phyloP scores from a whole-genome alignment of 2,797 vertebrate species.

The Tympanoctomys barrerae region DNA sequence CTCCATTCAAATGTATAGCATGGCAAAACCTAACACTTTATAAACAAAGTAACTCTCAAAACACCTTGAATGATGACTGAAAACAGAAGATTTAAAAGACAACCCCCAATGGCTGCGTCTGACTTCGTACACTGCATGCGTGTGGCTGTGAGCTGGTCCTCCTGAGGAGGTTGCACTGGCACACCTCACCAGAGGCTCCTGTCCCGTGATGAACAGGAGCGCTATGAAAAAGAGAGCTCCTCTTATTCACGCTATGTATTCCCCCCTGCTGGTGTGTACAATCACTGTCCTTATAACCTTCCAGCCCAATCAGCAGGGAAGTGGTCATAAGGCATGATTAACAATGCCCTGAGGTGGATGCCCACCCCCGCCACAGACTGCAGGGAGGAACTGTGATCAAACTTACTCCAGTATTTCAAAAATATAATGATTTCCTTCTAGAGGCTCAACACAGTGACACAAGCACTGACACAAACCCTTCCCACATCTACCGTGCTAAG shows the following conservation, averaged over 20 bases:
- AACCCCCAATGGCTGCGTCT: not conserved
- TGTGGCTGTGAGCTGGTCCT: not conserved
- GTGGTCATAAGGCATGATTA: constrained; percentile 72
- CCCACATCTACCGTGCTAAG: not conserved
- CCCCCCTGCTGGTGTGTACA: constrained; percentile 9
- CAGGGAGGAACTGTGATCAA: constrained; percentile 58
- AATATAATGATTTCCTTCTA: constrained; percentile 61
- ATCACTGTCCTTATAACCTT: constrained; percentile 35
- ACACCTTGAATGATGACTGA: not conserved
- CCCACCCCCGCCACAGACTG: not conserved
- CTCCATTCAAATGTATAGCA: not conserved
- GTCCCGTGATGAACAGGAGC: not conserved
- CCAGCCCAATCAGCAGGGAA: constrained; percentile 58
- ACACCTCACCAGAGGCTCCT: constrained; percentile 3
- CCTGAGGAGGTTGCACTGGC: not conserved
- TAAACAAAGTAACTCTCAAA: not conserved
- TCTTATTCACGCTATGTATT: not conserved
- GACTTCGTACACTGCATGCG: not conserved
- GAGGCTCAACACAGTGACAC: not conserved
- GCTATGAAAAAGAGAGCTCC: constrained; percentile 23
- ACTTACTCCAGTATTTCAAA: constrained; percentile 76
- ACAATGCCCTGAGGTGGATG: constrained; percentile 61
- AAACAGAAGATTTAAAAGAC: constrained; percentile 8
- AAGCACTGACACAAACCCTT: not conserved
- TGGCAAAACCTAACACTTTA: not conserved